Percentiles rank a stretch among this genome's conserved stretches.
phyloP scores from a whole-genome alignment of 1,140 invertebrate genomes.

The Macrobrachium rosenbergii region DNA sequence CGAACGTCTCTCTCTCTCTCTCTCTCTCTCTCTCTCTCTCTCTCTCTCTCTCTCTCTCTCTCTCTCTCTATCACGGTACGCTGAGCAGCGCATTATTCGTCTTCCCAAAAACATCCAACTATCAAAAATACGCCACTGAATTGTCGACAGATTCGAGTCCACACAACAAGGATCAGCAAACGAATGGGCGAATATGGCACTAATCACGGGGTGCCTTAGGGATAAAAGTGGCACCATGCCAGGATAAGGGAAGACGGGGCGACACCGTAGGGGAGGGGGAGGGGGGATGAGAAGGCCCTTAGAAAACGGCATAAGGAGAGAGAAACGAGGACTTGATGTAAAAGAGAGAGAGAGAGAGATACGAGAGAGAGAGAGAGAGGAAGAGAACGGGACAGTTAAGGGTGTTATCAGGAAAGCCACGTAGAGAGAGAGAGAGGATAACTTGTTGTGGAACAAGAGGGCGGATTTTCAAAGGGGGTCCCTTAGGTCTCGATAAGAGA shows the following conservation, averaged over 20 bases:
- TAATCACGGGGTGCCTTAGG: neutral
- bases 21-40: too few species aligned
- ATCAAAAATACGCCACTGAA: too few species aligned
- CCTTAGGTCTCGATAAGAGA: too few species aligned
- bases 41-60: neutral
- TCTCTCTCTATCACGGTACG: too few species aligned
- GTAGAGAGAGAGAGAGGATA: neutral
- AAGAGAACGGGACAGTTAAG: neutral
- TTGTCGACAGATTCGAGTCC: too few species aligned
- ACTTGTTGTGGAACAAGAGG: neutral
- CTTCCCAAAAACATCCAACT: too few species aligned
- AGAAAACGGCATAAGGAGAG: neutral
- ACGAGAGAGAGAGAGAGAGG: neutral
- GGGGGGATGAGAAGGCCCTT: too few species aligned
- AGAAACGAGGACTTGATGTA: neutral
- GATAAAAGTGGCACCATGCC: neutral
- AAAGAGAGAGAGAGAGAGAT: slow-evolving; percentile 14
- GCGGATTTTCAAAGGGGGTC: too few species aligned
- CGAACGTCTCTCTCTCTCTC: neutral
- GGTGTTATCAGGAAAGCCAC: neutral
- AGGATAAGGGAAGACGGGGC: neutral
- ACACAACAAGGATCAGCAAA: too few species aligned
- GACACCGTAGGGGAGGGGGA: neutral
- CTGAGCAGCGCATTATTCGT: neutral
- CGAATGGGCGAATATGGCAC: too few species aligned